Base-by-base conservation (phyloP, 2,888 invertebrate species). In the Heliconius cydno region DNA sequence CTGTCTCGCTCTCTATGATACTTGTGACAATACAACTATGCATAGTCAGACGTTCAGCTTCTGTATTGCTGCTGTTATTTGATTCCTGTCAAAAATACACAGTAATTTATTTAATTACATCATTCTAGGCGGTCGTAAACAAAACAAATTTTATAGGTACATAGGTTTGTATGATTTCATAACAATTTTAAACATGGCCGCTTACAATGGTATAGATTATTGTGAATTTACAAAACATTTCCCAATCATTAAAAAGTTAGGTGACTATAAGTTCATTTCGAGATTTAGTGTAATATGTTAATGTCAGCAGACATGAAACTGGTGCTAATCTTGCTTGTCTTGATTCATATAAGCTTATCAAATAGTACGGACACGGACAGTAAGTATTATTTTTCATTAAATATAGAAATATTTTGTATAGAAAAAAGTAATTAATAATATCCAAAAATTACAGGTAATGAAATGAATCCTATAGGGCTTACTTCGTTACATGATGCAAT, bases 1-100 rank as follows among this genome's bases (percentile, higher is more conserved):
- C 97, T 75, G 97, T 97, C 94, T 99, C 99, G 90, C 98, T 98
- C 86, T 98, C 98, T 85, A 98, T 97, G 84, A 99, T 98, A 88
- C 98, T 98, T 85, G 96, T 97, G 82, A 98, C 96, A 87, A 99
- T 98, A 88, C 97, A 97, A 86, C 97, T 97, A 87, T 98, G 97
- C 97, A 98, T 98, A 76, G 97, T 97, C 81, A 97, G 96, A 84
- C 98, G 96, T 89, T 98, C 98, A 22, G 97, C 96, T 86, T 97
- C 97, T 70, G 95, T 95, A 91, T 96, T 96, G 86, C 94, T 96
- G 86, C 92, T 95, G 68, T 84, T 89, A 80, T 82, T 91, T 2
- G 93, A 90, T 82, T 94, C 94, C 94, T 94, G 86, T 68, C 7
- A 46, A 75, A 66, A 65, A 41, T n/a, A 73, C 13, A 73, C 5